phyloP scores from a whole-genome alignment of 64 coral and sea anemone species.

The Hydrozoanthus tunicans region DNA sequence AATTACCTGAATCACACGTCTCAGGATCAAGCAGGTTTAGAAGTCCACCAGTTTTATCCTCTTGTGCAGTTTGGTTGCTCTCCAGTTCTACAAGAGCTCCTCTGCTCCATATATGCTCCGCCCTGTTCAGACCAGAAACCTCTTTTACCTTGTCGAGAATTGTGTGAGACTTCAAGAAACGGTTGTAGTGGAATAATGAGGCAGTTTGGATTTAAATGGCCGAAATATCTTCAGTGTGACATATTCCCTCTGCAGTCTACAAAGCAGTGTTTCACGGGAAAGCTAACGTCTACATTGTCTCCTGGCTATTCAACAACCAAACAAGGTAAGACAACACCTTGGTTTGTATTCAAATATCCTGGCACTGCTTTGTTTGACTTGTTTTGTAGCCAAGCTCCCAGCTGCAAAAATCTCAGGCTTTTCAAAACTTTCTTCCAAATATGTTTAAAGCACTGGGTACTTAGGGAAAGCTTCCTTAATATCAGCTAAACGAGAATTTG shows the following conservation, averaged over 20 bases:
- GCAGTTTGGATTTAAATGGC: neutral
- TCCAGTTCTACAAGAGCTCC: slow-evolving; percentile 12
- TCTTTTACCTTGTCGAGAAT: slow-evolving; percentile 28
- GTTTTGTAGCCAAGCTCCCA: too few relatives aligned
- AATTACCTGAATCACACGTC: slow-evolving; percentile 58
- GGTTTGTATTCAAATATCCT: too few relatives aligned
- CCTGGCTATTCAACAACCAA: neutral
- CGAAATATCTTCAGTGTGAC: slow-evolving; percentile 3
- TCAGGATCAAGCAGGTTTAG: slow-evolving; percentile 32
- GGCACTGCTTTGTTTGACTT: too few relatives aligned
- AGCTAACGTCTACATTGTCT: neutral
- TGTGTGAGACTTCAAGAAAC: slow-evolving; percentile 31
- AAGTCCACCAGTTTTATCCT: slow-evolving; percentile 37
- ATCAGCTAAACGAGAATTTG: too few relatives aligned
- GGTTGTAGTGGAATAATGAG: slow-evolving; percentile 21
- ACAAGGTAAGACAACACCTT: neutral
- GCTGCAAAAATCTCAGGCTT: too few relatives aligned
- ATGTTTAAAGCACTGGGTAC: too few relatives aligned
- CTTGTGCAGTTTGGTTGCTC: slow-evolving; percentile 62
- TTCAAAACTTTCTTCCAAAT: too few relatives aligned
- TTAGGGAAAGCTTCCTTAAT: too few relatives aligned
- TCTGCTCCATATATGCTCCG: slow-evolving; percentile 73
- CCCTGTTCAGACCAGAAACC: slow-evolving; percentile 11
- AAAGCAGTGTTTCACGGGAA: slow-evolving; percentile 28
- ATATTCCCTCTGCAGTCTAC: slow-evolving; percentile 20